Evolutionary conservation across 2,797 vertebrate species (phyloP), one percentile per base, ranked within the genome.

Genomic region (Aulostomus chinensis): DNA sequence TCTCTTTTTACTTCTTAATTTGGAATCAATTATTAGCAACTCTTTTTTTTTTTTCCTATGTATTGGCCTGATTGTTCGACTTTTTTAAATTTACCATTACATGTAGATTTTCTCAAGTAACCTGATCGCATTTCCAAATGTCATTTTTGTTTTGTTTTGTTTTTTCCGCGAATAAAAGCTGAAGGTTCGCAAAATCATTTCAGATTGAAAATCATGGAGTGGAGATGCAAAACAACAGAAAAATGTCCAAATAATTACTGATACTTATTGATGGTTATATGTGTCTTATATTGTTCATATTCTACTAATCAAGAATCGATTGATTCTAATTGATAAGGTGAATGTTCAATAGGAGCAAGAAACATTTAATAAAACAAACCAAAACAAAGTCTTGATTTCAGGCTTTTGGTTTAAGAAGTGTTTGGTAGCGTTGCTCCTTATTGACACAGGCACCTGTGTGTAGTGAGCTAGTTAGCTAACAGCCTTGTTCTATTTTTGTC

Each of bases 391-490:
- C n/a, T n/a, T n/a, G n/a, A n/a, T n/a, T n/a, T n/a, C n/a, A n/a
- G n/a, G n/a, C n/a, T n/a, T n/a, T n/a, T n/a, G n/a, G n/a, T n/a
- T n/a, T n/a, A n/a, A 21, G 20, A 21, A 21, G 6, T 21, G 20
- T 21, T 21, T 21, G 3, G 20, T 6, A 11, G 15, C 1, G 37
- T 65, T 30, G 78, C 76, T 79, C 74, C 63, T 63, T 30, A 73
- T 80, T 86, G 74, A 55, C 72, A 67, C 63, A 53, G 26, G 21
- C 14, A 47, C 51, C 9, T 12, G 87, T 88, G 86, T 91, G 86
- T 83, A 90, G 87, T 86, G 85, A 93, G 85, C 89, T 93, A 90
- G 87, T 86, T 86, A 87, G 90, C 91, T 97, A 95, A 95, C 92
- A 87, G 90, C 83, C 47, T 69, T 94, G 86, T 94, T 81, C 80